A percentile compares a stretch with the other conserved stretches of the same genome.
Evolutionary conservation across 2,113 vertebrate species (phyloP).

Genomic region (Sarotherodon lohbergeri): DNA sequence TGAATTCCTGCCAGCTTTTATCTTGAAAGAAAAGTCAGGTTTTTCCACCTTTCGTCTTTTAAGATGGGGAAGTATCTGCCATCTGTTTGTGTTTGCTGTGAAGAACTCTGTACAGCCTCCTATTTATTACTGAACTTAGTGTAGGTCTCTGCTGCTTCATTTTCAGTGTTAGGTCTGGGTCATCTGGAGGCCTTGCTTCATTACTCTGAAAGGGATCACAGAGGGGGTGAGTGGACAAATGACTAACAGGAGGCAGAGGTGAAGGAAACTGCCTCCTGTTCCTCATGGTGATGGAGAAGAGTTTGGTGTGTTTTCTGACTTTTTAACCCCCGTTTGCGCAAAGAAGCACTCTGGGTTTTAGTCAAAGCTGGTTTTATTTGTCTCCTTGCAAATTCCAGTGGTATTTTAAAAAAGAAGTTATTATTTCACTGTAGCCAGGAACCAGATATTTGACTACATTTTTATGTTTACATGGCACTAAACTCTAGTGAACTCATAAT

Average conservation of each 20-base stretch:
- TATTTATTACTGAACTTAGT: neutral
- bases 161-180: slow-evolving; percentile 27
- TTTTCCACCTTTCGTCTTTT: neutral
- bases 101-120: neutral
- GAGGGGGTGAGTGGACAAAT: neutral
- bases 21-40: neutral
- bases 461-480: neutral
- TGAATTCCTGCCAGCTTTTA: neutral
- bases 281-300: neutral
- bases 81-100: neutral
- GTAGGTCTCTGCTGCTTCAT: slow-evolving; percentile 3
- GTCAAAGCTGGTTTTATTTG: neutral
- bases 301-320: neutral
- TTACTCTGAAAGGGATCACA: neutral
- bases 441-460: neutral
- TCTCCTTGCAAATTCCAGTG: neutral
- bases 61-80: neutral
- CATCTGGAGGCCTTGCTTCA: neutral
- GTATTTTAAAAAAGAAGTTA: neutral
- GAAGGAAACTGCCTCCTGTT: neutral
- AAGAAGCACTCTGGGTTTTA: neutral
- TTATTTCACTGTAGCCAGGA: neutral
- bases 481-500: neutral
- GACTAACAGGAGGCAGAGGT: neutral
- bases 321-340: neutral